Percentiles rank a stretch among this genome's conserved stretches.
Evolutionary conservation across 2,113 vertebrate species (phyloP).

Genomic region (Dolichallabes microphthalmus): DNA sequence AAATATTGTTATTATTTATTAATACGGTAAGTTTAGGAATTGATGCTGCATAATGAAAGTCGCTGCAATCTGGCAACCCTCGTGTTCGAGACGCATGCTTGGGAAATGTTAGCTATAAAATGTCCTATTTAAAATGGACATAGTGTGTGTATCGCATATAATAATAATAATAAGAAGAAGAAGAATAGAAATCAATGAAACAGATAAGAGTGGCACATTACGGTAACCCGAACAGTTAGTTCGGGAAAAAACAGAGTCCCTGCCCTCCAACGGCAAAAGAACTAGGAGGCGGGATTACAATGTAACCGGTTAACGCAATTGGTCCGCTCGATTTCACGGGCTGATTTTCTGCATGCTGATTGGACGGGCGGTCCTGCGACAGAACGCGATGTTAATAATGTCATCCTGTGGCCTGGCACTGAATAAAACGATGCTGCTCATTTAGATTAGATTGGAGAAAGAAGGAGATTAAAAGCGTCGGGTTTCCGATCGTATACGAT

Average conservation of each 20-base stretch:
- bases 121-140: neutral
- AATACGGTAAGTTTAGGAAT: neutral
- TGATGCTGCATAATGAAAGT: too few species aligned
- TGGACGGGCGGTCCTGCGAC: conserved; percentile 48
- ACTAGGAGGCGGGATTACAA: conserved; percentile 49
- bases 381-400: conserved; percentile 54
- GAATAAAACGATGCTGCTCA: conserved; percentile 55
- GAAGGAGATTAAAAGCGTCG: conserved; percentile 45
- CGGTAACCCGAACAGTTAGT: neutral
- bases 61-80: conserved; percentile 2
- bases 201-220: too few species aligned
- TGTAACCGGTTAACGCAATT: conserved; percentile 34
- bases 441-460: conserved; percentile 39
- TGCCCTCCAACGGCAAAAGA: conserved; percentile 45
- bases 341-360: conserved; percentile 35
- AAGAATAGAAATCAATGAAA: neutral
- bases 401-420: conserved; percentile 52
- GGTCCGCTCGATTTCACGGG: neutral
- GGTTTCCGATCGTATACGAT: conserved; percentile 14
- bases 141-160: conserved; percentile 32
- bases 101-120: neutral
- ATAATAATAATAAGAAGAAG: neutral
- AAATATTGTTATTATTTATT: neutral
- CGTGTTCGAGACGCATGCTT: neutral
- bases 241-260: neutral